Percentiles rank a stretch among this genome's conserved stretches.
phyloP scores from a whole-genome alignment of 2,888 invertebrate species.

The Phyto melanocephala region DNA sequence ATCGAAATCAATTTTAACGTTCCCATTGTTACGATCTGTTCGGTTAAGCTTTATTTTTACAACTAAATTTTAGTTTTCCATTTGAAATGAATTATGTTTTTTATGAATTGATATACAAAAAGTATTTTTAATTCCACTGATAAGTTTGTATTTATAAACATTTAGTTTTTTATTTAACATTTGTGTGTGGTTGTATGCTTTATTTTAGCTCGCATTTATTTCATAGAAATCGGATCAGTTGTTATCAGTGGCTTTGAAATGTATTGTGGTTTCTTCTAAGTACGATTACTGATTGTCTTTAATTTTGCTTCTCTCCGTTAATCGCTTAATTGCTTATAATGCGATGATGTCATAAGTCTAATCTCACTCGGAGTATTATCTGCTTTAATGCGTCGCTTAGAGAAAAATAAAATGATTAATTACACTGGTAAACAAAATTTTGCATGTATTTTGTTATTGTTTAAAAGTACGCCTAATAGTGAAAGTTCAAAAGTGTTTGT shows the following conservation, averaged over 20 bases:
- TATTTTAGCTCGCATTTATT: conserved; percentile 23
- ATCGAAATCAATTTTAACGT: conserved; percentile 1
- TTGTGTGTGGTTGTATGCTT: not conserved
- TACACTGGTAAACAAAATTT: no score
- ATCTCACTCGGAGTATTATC: not conserved
- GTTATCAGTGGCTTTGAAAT: conserved; percentile 54
- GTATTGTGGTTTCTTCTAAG: not conserved
- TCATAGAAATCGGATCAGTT: conserved; percentile 39
- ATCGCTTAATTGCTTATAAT: not conserved
- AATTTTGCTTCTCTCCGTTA: not conserved
- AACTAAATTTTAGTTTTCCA: conserved; percentile 36
- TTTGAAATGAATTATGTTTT: not conserved
- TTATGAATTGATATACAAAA: conserved; percentile 1
- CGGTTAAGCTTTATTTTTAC: conserved; percentile 1
- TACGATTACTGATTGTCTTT: not conserved
- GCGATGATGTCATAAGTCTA: conserved; percentile 3
- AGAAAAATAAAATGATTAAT: no score
- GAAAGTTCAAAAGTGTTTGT: no score
- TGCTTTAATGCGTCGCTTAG: not conserved
- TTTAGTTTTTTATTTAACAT: not conserved
- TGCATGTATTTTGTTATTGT: no score
- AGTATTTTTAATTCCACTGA: conserved; percentile 13
- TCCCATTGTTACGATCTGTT: conserved; percentile 29
- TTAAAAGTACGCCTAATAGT: no score
- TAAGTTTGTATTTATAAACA: conserved; percentile 25